Conservation (phyloP, 1,140 invertebrate genomes). For the Conopomorpha cramerella region DNA sequence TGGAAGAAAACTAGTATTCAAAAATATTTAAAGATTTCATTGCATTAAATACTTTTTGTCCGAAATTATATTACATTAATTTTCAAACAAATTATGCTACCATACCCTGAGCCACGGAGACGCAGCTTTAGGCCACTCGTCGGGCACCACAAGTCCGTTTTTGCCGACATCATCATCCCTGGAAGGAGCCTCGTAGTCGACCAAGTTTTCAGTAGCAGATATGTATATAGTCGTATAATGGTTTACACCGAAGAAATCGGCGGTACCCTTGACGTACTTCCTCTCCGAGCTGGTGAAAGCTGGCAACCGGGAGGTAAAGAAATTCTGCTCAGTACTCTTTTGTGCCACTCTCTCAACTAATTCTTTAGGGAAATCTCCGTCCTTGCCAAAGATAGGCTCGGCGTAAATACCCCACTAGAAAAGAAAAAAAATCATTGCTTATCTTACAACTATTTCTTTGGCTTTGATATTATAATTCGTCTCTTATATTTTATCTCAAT, state of each 20-base stretch:
- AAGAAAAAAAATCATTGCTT: conserved; percentile 7
- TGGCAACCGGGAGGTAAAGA: conserved; percentile 51
- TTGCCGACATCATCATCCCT: conserved; percentile 16
- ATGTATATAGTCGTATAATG: conserved; percentile 57
- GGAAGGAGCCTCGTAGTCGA: conserved; percentile 11
- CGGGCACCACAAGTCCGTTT: conserved; percentile 5
- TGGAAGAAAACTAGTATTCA: too few relatives aligned
- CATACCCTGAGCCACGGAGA: conserved; percentile 19
- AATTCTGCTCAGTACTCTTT: conserved; percentile 57
- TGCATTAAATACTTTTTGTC: too few relatives aligned
- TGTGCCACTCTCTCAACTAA: conserved; percentile 58
- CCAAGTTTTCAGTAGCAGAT: conserved; percentile 12
- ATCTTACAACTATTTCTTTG: not conserved
- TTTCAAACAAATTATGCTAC: too few relatives aligned
- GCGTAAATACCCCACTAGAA: conserved; percentile 60
- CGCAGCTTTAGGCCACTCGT: conserved; percentile 14
- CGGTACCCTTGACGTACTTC: conserved; percentile 58
- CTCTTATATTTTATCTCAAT: too few relatives aligned
- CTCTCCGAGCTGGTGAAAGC: conserved; percentile 57
- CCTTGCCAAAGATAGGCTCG: conserved; percentile 62
- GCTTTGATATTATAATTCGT: too few relatives aligned
- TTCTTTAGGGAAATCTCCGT: conserved; percentile 66
- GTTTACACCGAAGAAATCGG: conserved; percentile 71
- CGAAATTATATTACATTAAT: too few relatives aligned
- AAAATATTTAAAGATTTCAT: too few relatives aligned